A percentile compares a stretch with the other conserved stretches of the same genome.
Conservation (phyloP, 2,113 vertebrate species). For the Tonatia bakeri region DNA sequence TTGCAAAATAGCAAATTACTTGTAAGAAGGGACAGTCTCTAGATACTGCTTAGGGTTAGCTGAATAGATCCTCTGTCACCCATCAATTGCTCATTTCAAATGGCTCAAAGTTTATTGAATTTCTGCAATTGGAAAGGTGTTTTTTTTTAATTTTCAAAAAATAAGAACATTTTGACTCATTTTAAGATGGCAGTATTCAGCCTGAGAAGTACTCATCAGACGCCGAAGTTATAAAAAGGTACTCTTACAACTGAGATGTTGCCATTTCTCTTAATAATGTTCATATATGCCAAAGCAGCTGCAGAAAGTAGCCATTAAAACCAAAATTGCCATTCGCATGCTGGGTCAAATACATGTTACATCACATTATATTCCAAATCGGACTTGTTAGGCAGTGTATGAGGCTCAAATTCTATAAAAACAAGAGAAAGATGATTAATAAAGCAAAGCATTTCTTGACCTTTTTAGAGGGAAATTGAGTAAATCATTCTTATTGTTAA, state of each 20-base stretch:
- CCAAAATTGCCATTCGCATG: neutral
- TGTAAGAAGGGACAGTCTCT: neutral
- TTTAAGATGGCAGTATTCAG: neutral
- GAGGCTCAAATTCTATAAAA: neutral
- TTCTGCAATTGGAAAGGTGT: neutral
- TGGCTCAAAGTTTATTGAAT: slow-evolving; percentile 6
- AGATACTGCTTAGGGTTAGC: neutral
- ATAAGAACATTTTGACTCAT: neutral
- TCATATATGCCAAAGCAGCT: neutral
- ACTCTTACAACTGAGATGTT: neutral
- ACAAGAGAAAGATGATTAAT: neutral
- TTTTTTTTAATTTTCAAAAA: neutral
- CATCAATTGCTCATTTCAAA: slow-evolving; percentile 27
- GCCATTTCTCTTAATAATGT: slow-evolving; percentile 4
- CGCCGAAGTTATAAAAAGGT: neutral
- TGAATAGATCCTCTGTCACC: neutral
- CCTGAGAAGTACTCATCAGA: neutral
- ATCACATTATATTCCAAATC: neutral
- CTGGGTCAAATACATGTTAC: neutral
- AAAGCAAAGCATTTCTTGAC: neutral
- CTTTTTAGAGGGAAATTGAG: neutral
- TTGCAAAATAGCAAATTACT: neutral
- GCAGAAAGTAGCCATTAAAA: slow-evolving; percentile 20
- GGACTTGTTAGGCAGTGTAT: neutral
- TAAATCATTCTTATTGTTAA: neutral